These are phyloP conservation scores for Macrophya annulata DNA, from an alignment of 2,888 invertebrate species.

Conservation along the genomic window DNA sequence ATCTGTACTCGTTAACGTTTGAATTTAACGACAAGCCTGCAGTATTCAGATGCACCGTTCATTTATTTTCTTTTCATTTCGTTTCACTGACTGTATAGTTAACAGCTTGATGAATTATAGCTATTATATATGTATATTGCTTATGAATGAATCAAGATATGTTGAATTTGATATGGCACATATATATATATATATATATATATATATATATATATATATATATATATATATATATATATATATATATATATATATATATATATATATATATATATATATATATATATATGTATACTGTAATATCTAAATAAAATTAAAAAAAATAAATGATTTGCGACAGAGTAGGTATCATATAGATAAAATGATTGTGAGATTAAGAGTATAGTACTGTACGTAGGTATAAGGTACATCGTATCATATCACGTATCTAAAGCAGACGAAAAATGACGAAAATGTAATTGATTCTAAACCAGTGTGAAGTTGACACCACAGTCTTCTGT, in stretches of 20 bases:
- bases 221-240: too few species aligned
- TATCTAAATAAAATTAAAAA: too few species aligned
- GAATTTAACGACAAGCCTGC: neutral
- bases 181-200: too few species aligned
- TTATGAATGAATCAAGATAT: neutral
- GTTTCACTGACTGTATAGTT: neutral
- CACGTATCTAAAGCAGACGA: slow-evolving; percentile 1
- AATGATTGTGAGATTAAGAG: neutral
- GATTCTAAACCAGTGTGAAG: too few species aligned
- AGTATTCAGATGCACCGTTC: neutral
- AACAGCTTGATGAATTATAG: neutral
- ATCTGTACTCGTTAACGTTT: neutral
- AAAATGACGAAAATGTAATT: neutral
- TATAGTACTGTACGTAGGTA: neutral
- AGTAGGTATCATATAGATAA: neutral
- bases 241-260: too few species aligned
- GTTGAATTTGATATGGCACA: neutral
- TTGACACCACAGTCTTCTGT: too few species aligned
- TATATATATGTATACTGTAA: too few species aligned
- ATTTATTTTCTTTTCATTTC: neutral
- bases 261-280: too few species aligned
- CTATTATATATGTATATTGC: neutral
- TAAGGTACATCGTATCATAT: neutral
- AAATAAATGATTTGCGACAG: too few species aligned
- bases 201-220: too few species aligned